A percentile compares a stretch with the other conserved stretches of the same genome.
These are phyloP conservation scores for Neoscelio sp. DNA, from an alignment of 2,888 invertebrate species.

Conservation along the genomic window DNA sequence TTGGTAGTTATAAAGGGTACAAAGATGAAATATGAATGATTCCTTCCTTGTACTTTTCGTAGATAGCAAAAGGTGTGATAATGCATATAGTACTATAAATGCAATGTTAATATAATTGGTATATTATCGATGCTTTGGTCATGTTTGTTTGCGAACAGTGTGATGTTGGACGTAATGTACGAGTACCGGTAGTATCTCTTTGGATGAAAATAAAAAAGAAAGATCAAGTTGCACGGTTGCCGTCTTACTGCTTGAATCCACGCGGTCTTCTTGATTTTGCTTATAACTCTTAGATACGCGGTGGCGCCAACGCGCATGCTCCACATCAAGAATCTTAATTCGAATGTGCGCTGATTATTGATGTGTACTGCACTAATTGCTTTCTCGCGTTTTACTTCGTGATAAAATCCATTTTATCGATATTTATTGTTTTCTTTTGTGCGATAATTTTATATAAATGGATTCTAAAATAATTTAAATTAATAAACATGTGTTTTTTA, in stretches of 20 bases:
- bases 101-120: too few relatives aligned
- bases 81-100: too few relatives aligned
- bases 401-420: conserved; percentile 1
- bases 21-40: too few relatives aligned
- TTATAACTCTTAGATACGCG: conserved; percentile 70
- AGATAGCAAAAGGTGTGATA: neutral
- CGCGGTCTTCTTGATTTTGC: conserved; percentile 79
- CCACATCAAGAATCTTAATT: conserved; percentile 39
- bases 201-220: conserved; percentile 25
- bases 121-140: too few relatives aligned
- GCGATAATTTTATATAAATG: neutral
- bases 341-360: conserved; percentile 59
- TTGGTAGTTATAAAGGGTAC: too few relatives aligned
- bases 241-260: conserved; percentile 79
- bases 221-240: conserved; percentile 70
- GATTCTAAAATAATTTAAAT: neutral
- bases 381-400: neutral
- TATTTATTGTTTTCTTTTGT: neutral
- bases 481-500: too few relatives aligned
- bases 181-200: neutral
- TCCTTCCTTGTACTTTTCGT: too few relatives aligned
- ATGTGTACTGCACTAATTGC: conserved; percentile 30
- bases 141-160: too few relatives aligned
- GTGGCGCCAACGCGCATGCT: conserved; percentile 69
- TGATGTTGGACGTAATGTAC: too few relatives aligned